Base-by-base conservation (phyloP, 2,888 invertebrate genomes). In the Papilio protenor region DNA sequence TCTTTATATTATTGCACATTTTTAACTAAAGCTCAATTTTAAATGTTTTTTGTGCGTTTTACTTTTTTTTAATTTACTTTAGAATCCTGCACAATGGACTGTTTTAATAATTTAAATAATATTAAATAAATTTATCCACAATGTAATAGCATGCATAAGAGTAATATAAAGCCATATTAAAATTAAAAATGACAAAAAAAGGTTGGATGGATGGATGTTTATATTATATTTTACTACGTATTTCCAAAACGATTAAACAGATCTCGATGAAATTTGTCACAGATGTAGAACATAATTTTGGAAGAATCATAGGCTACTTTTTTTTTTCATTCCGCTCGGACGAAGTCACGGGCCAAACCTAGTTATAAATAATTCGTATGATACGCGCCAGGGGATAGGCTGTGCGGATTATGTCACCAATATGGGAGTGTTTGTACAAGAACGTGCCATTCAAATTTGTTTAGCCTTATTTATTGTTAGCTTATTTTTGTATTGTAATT, bases 351-450 rank as follows among this genome's bases (percentile, higher is more conserved):
- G 40, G 40, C 40, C 5, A 40, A 49, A 49, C 5, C 18, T 72
- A 77, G 55, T 33, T 10, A 64, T n/a, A 11, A 66, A 21, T 55
- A n/a, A 77, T 77, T 72, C 57, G 66, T 18, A 33, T 73, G 77
- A 57, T 66, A 73, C 77, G 77, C 73, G 73, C 45, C 27, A 40
- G n/a, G n/a, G 73, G 52, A 77, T 66, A 73, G 73, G 66, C 40
- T 57, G 23, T 55, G 11, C 73, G 77, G 77, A 77, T 77, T 77
- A 77, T 27, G 23, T 23, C 27, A 27, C 45, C 55, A 33, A 77
- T 57, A 73, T 73, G 33, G 64, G 52, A n/a, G 21, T 73, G 77
- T 77, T 77, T 77, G 77, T 69, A 77, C 66, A 66, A 66, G 77
- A 57, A 21, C 27, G 21, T 23, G 55, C 55, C 21, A 66, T 55